phyloP scores from a whole-genome alignment of 2,888 invertebrate genomes.

The Polyommatus iphigenia region DNA sequence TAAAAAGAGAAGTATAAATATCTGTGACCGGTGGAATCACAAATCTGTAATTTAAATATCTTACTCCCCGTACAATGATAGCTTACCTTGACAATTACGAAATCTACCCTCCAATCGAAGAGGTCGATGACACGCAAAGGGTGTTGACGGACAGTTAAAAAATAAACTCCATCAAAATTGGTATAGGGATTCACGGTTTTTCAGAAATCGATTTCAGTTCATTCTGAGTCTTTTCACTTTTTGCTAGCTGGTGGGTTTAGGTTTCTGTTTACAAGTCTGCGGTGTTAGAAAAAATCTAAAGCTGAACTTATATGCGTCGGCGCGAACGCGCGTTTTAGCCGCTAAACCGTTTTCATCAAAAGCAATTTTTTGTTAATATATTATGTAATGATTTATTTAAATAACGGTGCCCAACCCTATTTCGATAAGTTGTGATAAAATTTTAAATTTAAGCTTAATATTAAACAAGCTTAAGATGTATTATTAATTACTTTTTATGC shows the following conservation, averaged over 20 bases:
- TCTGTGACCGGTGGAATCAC: not conserved
- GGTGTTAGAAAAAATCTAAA: not conserved
- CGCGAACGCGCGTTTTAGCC: too few species aligned
- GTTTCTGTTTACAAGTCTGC: not conserved
- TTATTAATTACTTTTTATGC: too few species aligned
- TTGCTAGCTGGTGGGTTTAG: not conserved
- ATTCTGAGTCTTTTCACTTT: slow-evolving; percentile 3
- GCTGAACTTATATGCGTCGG: too few species aligned
- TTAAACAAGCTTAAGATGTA: too few species aligned
- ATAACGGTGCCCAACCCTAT: too few species aligned
- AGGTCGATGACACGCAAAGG: slow-evolving; percentile 22
- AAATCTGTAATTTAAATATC: not conserved
- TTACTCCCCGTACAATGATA: not conserved
- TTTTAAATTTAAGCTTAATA: too few species aligned
- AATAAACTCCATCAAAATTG: slow-evolving; percentile 28
- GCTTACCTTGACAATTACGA: slow-evolving; percentile 26
- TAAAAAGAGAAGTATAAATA: not conserved
- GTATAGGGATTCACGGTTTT: slow-evolving; percentile 6
- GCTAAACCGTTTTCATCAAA: too few species aligned
- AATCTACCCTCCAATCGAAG: slow-evolving; percentile 24
- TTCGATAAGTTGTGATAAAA: too few species aligned
- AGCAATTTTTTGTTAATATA: too few species aligned
- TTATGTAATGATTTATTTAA: too few species aligned
- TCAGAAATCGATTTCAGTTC: slow-evolving; percentile 16
- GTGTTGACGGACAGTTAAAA: slow-evolving; percentile 27